These are phyloP conservation scores for Tupiocoris notatus DNA, from an alignment of 2,888 invertebrate species.

Conservation along the genomic window DNA sequence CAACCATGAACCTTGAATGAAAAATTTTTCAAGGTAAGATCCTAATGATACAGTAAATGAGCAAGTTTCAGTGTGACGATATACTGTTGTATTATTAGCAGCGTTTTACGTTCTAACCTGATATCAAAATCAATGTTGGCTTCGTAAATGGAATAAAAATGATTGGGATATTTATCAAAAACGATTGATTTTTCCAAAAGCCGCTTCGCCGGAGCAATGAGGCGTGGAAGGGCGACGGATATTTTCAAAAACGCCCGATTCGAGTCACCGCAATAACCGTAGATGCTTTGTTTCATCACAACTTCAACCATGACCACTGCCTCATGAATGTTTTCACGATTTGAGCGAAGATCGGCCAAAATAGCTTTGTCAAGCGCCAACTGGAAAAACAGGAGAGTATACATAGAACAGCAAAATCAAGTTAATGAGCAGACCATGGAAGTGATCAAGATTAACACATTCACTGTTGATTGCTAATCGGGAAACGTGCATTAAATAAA, in stretches of 20 bases:
- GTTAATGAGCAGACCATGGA: no score
- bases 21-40: background rate
- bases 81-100: no score
- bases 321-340: conserved; percentile 75
- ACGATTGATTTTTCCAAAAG: conserved; percentile 70
- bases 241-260: conserved; percentile 79
- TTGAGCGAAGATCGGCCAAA: conserved; percentile 74
- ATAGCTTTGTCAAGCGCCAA: conserved; percentile 71
- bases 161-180: conserved; percentile 59
- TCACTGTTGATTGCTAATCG: no score
- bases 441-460: no score
- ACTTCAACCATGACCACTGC: conserved; percentile 79
- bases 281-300: conserved; percentile 78
- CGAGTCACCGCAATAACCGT: conserved; percentile 81
- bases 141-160: conserved; percentile 71
- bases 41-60: no score
- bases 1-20: conserved; percentile 85
- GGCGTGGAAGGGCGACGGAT: conserved; percentile 73
- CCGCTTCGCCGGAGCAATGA: conserved; percentile 82
- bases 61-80: no score
- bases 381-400: no score
- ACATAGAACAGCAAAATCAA: no score
- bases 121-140: conserved; percentile 98
- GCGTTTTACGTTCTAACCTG: no score
- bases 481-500: no score